Evolutionary conservation across 30 jellyfish, hydroid and myxozoan genomes (phyloP).

Genomic region (Catostylus mosaicus): DNA sequence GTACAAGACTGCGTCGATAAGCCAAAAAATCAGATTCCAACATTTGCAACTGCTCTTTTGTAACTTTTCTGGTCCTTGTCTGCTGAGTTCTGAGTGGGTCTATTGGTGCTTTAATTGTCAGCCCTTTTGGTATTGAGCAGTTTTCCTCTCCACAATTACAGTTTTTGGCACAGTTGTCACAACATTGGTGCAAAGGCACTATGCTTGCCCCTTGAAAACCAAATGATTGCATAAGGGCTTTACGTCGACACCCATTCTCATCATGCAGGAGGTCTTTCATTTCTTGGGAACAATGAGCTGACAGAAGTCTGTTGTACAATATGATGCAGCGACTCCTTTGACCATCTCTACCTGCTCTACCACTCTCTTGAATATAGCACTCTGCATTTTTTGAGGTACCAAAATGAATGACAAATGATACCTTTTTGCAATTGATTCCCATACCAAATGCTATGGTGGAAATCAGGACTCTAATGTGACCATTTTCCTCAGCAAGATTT

Average conservation of each 20-base stretch:
- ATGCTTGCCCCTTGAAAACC: neutral
- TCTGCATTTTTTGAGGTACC: slow-evolving; percentile 48
- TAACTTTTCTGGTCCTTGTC: slow-evolving; percentile 7
- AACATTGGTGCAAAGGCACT: slow-evolving; percentile 12
- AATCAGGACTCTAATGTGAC: slow-evolving; percentile 35
- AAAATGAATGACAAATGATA: slow-evolving; percentile 19
- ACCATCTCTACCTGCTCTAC: slow-evolving; percentile 52
- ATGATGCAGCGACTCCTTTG: slow-evolving; percentile 5
- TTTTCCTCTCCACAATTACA: slow-evolving; percentile 29
- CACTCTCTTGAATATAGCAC: slow-evolving; percentile 27
- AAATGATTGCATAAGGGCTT: slow-evolving; percentile 5
- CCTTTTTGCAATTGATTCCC: slow-evolving; percentile 35
- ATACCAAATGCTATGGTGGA: slow-evolving; percentile 58
- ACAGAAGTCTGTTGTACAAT: slow-evolving; percentile 30
- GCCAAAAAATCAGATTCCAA: too few species aligned
- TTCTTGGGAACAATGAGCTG: slow-evolving; percentile 1
- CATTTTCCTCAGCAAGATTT: slow-evolving; percentile 14
- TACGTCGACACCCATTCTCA: slow-evolving; percentile 32
- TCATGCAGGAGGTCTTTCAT: slow-evolving; percentile 28
- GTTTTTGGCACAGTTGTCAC: slow-evolving; percentile 45
- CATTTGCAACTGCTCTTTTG: slow-evolving; percentile 43
- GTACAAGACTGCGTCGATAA: too few species aligned
- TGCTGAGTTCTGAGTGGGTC: too few species aligned
- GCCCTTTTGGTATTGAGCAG: neutral
- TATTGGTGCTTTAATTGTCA: slow-evolving; percentile 5